A percentile compares a stretch with the other conserved stretches of the same genome.
Evolutionary conservation across 1,140 invertebrate species (phyloP).

Genomic region (Drosophila mojavensis): DNA sequence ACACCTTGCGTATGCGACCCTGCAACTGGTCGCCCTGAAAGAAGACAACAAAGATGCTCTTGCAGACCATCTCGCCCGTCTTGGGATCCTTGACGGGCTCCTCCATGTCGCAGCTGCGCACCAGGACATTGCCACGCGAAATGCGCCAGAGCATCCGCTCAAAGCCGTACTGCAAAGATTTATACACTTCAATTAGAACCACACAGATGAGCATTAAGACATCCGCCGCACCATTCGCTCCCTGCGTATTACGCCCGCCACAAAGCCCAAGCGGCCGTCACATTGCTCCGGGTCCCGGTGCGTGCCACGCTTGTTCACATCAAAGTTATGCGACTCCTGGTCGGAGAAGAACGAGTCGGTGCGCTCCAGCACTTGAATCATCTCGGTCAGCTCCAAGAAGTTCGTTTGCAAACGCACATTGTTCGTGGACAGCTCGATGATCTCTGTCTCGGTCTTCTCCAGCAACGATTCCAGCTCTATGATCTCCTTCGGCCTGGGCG

Average conservation of each 20-base stretch:
- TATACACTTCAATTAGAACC: background rate
- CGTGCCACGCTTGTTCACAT: constrained; percentile 85
- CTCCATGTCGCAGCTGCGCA: constrained; percentile 93
- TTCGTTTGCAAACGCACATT: constrained; percentile 97
- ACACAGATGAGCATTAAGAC: too few relatives aligned
- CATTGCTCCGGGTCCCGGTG: constrained; percentile 90
- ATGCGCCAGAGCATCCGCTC: constrained; percentile 98
- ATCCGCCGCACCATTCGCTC: constrained; percentile 86
- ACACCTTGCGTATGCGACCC: constrained; percentile 97
- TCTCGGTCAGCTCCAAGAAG: constrained; percentile 95
- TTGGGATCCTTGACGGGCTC: constrained; percentile 91
- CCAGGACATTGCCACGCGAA: constrained; percentile 95
- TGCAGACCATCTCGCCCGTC: constrained; percentile 95
- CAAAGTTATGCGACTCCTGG: constrained; percentile 73
- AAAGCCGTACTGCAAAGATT: constrained; percentile 91
- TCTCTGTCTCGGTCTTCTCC: constrained; percentile 96
- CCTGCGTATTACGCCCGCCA: constrained; percentile 93
- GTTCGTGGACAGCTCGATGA: constrained; percentile 96
- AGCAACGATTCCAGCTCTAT: constrained; percentile 92
- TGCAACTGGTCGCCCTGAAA: constrained; percentile 99
- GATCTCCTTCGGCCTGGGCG: constrained; percentile 97
- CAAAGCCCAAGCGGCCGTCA: constrained; percentile 89
- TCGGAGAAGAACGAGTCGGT: constrained; percentile 87
- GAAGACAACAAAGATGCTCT: constrained; percentile 97
- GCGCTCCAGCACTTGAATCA: constrained; percentile 96